A percentile compares a stretch with the other conserved stretches of the same genome.
Conservation (phyloP, 1,140 invertebrate genomes). For the Bombus fervidus region DNA sequence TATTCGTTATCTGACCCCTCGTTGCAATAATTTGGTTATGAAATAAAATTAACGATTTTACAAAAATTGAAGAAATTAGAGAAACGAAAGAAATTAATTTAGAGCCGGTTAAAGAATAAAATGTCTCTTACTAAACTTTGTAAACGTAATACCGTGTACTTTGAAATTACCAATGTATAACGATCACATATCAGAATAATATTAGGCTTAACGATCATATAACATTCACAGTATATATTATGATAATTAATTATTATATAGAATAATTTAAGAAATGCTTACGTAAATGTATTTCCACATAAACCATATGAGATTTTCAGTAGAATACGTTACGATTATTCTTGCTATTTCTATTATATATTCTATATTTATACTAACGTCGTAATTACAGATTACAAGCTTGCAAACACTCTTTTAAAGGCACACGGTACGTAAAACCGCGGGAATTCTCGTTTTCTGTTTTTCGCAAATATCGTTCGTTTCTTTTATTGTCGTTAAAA, state of each 20-base stretch:
- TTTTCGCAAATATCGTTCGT: not conserved
- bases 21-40: too few relatives aligned
- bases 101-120: too few relatives aligned
- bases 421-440: slow-evolving; percentile 25
- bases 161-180: slow-evolving; percentile 2
- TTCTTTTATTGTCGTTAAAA: slow-evolving; percentile 38
- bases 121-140: too few relatives aligned
- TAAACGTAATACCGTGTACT: slow-evolving; percentile 57
- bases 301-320: too few relatives aligned
- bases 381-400: not conserved
- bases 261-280: too few relatives aligned
- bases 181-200: slow-evolving; percentile 53
- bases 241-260: slow-evolving; percentile 35
- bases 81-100: too few relatives aligned
- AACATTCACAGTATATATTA: slow-evolving; percentile 41
- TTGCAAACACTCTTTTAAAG: too few relatives aligned
- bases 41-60: too few relatives aligned
- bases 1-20: too few relatives aligned
- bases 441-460: not conserved
- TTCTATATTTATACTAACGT: not conserved
- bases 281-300: too few relatives aligned
- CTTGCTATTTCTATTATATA: not conserved
- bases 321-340: not conserved
- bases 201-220: slow-evolving; percentile 47
- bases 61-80: too few relatives aligned